These are phyloP conservation scores for Nasonovia ribisnigri DNA, from an alignment of 2,888 invertebrate genomes.

Conservation along the genomic window DNA sequence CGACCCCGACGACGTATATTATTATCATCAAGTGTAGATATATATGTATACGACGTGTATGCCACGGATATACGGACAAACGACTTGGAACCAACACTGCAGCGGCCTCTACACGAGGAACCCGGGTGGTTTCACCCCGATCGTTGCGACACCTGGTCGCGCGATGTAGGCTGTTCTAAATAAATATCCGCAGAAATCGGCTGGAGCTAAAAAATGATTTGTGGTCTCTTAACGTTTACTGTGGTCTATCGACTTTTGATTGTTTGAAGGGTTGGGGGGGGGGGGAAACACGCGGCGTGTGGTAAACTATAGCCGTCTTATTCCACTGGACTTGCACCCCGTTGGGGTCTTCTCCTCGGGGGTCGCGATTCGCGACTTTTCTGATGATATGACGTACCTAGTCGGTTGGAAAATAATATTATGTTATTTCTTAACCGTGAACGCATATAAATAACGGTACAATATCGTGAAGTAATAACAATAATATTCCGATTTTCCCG, in stretches of 20 bases:
- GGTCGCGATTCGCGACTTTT: not conserved
- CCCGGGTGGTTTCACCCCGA: not conserved
- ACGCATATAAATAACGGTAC: not conserved
- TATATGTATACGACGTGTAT: not conserved
- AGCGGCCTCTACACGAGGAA: conserved; percentile 39
- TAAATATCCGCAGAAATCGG: not conserved
- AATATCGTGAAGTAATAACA: not conserved
- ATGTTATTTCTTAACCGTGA: not conserved
- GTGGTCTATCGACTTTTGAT: not conserved
- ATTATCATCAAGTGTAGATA: not conserved
- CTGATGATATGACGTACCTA: not conserved
- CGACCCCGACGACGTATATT: not conserved
- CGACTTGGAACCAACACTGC: not conserved
- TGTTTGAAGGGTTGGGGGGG: not conserved
- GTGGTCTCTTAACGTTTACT: too few species aligned
- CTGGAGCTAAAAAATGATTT: not conserved
- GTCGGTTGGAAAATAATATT: not conserved
- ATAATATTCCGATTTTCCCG: not conserved
- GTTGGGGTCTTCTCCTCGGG: not conserved
- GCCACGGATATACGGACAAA: not conserved
- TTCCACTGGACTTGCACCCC: not conserved
- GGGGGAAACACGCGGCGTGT: not conserved
- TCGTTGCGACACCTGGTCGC: not conserved
- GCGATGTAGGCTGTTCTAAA: not conserved
- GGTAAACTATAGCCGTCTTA: not conserved